Conservation (phyloP, 2,888 invertebrate genomes). For the Ennomos erosarius region DNA sequence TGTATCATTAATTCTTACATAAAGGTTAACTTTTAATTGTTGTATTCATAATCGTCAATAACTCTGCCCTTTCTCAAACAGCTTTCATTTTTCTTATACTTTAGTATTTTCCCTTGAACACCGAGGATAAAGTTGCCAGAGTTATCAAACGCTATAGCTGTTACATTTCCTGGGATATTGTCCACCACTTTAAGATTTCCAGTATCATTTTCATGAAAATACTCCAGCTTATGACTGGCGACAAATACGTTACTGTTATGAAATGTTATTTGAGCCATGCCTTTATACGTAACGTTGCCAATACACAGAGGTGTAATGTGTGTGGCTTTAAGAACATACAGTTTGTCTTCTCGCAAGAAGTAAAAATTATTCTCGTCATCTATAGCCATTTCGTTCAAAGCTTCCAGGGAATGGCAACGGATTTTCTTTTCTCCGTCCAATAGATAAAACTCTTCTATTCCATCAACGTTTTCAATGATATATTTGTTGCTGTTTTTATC, state of each 20-base stretch:
- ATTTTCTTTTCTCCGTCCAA: conserved; percentile 64
- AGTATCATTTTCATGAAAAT: conserved; percentile 67
- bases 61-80: conserved; percentile 46
- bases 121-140: conserved; percentile 66
- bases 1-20: neutral
- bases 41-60: conserved; percentile 25
- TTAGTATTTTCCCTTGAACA: conserved; percentile 60
- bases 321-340: conserved; percentile 62
- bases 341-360: conserved; percentile 62
- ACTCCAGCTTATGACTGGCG: conserved; percentile 63
- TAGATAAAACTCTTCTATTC: conserved; percentile 66
- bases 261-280: conserved; percentile 69
- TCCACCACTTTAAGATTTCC: conserved; percentile 58
- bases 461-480: conserved; percentile 64
- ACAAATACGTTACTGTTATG: conserved; percentile 62
- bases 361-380: conserved; percentile 72
- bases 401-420: conserved; percentile 58
- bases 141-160: conserved; percentile 69
- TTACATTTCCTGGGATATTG: conserved; percentile 61
- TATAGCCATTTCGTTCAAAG: conserved; percentile 67
- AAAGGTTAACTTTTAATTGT: neutral
- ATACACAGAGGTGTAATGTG: conserved; percentile 56
- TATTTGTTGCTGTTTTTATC: conserved; percentile 74
- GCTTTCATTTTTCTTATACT: conserved; percentile 64
- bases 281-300: conserved; percentile 62